Conservation (phyloP, 2,113 vertebrate genomes). For the Brachyistius frenatus region DNA sequence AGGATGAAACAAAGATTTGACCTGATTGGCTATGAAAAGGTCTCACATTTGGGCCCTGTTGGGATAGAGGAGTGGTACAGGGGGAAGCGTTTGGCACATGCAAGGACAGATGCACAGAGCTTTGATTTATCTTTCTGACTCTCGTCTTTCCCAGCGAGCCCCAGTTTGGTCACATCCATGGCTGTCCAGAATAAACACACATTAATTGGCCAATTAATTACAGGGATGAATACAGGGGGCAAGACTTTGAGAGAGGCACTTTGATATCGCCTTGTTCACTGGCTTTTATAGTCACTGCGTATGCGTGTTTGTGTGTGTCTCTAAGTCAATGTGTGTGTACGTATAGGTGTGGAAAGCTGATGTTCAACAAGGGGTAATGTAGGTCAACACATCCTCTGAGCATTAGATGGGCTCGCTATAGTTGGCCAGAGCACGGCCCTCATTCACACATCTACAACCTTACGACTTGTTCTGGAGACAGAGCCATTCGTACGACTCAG, state of each 20-base stretch:
- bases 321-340: slow-evolving; percentile 15
- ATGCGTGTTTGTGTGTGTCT: slow-evolving; percentile 32
- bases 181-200: slow-evolving; percentile 83
- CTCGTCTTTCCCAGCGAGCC: slow-evolving; percentile 72
- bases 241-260: slow-evolving; percentile 67
- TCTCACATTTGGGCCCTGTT: slow-evolving; percentile 73
- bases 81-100: slow-evolving; percentile 72
- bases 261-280: slow-evolving; percentile 65
- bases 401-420: slow-evolving; percentile 52
- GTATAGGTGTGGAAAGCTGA: slow-evolving; percentile 50
- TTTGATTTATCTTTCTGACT: slow-evolving; percentile 85
- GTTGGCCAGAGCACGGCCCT: slow-evolving; percentile 49
- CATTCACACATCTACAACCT: slow-evolving; percentile 57
- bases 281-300: slow-evolving; percentile 32
- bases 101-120: slow-evolving; percentile 79
- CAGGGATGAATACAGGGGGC: slow-evolving; percentile 71
- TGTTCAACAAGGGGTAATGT: slow-evolving; percentile 77
- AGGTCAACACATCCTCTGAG: slow-evolving; percentile 79
- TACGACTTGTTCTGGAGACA: slow-evolving; percentile 34
- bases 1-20: slow-evolving; percentile 82
- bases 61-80: slow-evolving; percentile 72
- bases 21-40: slow-evolving; percentile 82
- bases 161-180: slow-evolving; percentile 64
- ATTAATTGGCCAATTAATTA: slow-evolving; percentile 86
- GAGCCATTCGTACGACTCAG: slow-evolving; percentile 14